phyloP scores from a whole-genome alignment of 2,797 vertebrate species.

The Hozukius guyotensis region DNA sequence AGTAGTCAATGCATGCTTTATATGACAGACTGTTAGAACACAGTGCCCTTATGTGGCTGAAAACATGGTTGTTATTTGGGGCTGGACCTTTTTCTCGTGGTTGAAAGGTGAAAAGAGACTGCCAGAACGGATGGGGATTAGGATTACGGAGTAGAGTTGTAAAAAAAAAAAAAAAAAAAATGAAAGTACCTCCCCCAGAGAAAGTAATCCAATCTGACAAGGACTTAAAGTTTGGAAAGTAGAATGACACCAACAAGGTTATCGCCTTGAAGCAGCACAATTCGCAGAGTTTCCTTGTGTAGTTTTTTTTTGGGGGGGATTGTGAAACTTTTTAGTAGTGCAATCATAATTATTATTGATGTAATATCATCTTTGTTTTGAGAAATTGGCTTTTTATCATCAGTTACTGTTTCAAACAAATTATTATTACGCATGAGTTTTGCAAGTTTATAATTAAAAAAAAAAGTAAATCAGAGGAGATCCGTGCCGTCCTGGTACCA shows the following conservation, averaged over 20 bases:
- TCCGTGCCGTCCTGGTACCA: neutral
- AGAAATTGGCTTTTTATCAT: neutral
- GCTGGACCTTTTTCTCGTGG: neutral
- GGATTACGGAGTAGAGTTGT: neutral
- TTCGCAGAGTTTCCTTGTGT: neutral
- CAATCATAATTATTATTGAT: neutral
- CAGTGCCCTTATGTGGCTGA: neutral
- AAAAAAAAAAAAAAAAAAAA: neutral
- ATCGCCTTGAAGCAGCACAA: neutral
- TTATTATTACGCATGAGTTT: neutral
- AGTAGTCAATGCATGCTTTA: neutral
- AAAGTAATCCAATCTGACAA: neutral
- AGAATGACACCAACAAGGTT: neutral
- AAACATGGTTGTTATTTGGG: neutral
- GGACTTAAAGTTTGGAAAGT: neutral
- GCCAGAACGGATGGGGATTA: neutral
- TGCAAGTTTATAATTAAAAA: neutral
- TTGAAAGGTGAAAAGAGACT: neutral
- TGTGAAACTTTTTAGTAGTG: neutral
- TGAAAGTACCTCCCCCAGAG: neutral
- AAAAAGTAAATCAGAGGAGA: neutral
- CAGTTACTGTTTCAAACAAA: neutral
- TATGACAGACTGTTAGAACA: neutral
- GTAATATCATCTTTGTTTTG: neutral
- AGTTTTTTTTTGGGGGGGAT: neutral